These are phyloP conservation scores for Okapia johnstoni DNA, from an alignment of 2,113 vertebrate species.

Conservation along the genomic window DNA sequence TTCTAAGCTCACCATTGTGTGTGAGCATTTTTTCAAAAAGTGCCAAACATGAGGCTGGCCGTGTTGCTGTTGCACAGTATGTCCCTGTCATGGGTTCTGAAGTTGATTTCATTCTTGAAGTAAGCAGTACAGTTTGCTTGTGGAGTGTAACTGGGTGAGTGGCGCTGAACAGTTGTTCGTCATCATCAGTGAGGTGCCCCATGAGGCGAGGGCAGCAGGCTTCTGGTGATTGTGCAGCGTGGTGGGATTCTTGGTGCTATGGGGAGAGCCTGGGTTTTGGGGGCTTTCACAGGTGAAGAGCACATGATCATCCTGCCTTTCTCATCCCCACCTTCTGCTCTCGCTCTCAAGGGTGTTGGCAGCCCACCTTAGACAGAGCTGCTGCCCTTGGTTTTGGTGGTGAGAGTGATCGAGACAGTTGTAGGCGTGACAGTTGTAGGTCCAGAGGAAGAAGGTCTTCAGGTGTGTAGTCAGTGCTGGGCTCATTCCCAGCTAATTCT, in stretches of 20 bases:
- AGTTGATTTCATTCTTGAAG: neutral
- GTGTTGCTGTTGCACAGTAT: rapidly evolving
- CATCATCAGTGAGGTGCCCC: neutral
- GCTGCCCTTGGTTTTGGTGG: neutral
- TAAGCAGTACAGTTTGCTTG: neutral
- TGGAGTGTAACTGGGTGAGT: neutral
- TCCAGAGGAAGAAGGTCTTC: neutral
- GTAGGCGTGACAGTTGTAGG: neutral
- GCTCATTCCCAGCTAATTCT: neutral
- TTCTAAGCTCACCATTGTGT: neutral
- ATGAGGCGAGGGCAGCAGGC: neutral
- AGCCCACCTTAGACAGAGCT: neutral
- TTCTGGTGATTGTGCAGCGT: rapidly evolving
- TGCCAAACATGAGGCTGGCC: neutral
- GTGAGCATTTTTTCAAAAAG: neutral
- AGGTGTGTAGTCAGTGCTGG: neutral
- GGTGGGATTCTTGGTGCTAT: neutral
- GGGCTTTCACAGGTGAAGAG: neutral
- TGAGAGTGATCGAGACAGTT: rapidly evolving
- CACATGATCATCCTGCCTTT: neutral
- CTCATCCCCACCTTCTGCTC: neutral
- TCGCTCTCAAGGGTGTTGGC: neutral
- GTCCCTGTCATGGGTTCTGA: neutral
- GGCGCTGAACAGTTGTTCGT: neutral
- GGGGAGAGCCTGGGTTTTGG: neutral